phyloP scores from a whole-genome alignment of 1,140 invertebrate genomes.

The Zaprionus ghesquierei region DNA sequence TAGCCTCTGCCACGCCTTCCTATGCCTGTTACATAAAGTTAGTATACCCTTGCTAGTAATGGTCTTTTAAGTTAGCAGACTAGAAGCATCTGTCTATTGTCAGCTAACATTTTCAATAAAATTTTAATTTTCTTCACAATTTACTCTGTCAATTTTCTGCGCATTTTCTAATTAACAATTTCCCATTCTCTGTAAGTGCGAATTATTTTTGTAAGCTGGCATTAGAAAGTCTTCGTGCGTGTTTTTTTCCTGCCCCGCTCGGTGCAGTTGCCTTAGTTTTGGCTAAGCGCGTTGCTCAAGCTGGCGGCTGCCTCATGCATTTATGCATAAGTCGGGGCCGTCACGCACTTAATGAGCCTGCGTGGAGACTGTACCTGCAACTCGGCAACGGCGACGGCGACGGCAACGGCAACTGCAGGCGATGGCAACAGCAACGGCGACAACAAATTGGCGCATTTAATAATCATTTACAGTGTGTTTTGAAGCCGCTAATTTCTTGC shows the following conservation, averaged over 20 bases:
- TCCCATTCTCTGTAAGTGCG: background rate
- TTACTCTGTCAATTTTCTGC: background rate
- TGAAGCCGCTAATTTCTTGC: slow-evolving; percentile 70
- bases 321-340: slow-evolving; percentile 65
- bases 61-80: no score
- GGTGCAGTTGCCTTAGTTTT: slow-evolving; percentile 49
- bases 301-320: slow-evolving; percentile 55
- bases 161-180: background rate
- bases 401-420: slow-evolving; percentile 29
- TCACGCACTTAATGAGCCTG: slow-evolving; percentile 76
- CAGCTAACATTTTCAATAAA: no score
- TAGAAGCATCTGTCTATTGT: no score
- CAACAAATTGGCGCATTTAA: slow-evolving; percentile 79
- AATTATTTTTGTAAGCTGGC: background rate
- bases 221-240: slow-evolving; percentile 23
- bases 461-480: slow-evolving; percentile 73
- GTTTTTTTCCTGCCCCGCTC: background rate
- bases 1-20: no score
- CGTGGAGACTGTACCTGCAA: slow-evolving; percentile 36
- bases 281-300: slow-evolving; percentile 9
- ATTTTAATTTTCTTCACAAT: background rate
- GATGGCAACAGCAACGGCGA: slow-evolving; percentile 12
- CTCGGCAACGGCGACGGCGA: slow-evolving; percentile 19
- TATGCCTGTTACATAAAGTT: no score
- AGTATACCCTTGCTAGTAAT: no score